Conservation (phyloP, 2,797 vertebrate genomes). For the Simalia tracyae region DNA sequence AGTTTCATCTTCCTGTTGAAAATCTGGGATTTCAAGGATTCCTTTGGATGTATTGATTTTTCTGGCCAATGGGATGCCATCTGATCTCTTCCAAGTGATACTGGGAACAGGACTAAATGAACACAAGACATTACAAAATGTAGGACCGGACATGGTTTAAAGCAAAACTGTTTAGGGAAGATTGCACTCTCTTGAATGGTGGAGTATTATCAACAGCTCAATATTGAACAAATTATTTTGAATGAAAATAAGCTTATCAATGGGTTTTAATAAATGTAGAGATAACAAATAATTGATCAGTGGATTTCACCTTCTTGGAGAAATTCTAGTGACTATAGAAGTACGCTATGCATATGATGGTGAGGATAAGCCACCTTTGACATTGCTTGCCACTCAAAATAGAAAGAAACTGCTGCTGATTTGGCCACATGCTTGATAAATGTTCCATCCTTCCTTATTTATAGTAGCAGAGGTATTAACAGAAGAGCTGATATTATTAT, state of each 20-base stretch:
- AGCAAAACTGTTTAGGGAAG: neutral
- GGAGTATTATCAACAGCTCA: neutral
- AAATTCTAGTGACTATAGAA: neutral
- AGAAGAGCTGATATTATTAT: neutral
- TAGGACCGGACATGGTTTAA: neutral
- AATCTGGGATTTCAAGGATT: slow-evolving; percentile 70
- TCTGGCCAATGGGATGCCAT: slow-evolving; percentile 64
- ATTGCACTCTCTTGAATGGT: neutral
- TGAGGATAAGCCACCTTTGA: neutral
- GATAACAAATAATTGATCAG: neutral
- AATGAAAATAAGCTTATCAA: neutral
- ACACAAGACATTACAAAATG: slow-evolving; percentile 60
- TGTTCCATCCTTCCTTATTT: neutral
- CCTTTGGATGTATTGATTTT: slow-evolving; percentile 65
- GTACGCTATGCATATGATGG: neutral
- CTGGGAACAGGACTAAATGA: slow-evolving; percentile 72
- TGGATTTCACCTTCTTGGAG: neutral
- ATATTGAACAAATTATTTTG: neutral
- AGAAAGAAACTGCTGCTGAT: neutral
- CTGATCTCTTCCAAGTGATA: slow-evolving; percentile 74
- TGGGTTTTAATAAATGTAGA: neutral
- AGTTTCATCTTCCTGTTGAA: slow-evolving; percentile 74
- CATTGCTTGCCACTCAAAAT: neutral
- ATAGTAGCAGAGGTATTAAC: neutral
- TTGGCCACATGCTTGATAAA: neutral